phyloP scores from a whole-genome alignment of 2,113 vertebrate genomes.

The Lampris incognitus region DNA sequence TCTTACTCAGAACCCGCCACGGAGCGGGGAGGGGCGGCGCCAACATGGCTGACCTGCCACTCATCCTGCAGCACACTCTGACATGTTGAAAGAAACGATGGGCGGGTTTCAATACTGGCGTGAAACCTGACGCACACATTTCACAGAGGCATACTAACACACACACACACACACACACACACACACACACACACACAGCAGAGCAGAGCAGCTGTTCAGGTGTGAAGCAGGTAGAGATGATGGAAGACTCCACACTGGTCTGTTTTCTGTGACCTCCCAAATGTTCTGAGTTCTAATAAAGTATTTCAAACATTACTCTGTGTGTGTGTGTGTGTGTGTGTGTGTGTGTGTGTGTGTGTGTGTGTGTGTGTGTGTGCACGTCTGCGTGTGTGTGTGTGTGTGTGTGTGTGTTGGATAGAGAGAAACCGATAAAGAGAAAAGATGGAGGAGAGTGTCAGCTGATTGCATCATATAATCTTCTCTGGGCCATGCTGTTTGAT shows the following conservation, averaged over 20 bases:
- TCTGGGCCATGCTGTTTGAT: not conserved
- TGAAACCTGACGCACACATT: too few relatives aligned
- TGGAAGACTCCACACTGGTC: conserved; percentile 25
- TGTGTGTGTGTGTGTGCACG: not conserved
- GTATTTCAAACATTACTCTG: conserved; percentile 54
- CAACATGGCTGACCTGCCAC: too few relatives aligned
- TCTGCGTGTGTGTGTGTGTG: conserved; percentile 9
- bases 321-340: not conserved
- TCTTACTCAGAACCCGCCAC: too few relatives aligned
- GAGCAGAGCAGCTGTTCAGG: too few relatives aligned
- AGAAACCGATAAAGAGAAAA: not conserved
- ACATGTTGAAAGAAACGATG: too few relatives aligned
- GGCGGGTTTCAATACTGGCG: too few relatives aligned
- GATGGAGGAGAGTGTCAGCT: conserved; percentile 46
- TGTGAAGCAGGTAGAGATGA: not conserved
- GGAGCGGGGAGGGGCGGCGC: too few relatives aligned
- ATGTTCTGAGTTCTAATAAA: conserved; percentile 70
- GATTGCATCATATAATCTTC: conserved; percentile 66
- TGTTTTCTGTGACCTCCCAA: conserved; percentile 48
- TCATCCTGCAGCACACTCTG: too few relatives aligned
- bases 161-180: too few relatives aligned
- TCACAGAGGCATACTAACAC: too few relatives aligned
- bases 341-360: not conserved
- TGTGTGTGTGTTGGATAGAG: conserved; percentile 1
- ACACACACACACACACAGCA: not conserved